Evolutionary conservation across 2,888 invertebrate genomes (phyloP).

Genomic region (Micoletzkya japonica): DNA sequence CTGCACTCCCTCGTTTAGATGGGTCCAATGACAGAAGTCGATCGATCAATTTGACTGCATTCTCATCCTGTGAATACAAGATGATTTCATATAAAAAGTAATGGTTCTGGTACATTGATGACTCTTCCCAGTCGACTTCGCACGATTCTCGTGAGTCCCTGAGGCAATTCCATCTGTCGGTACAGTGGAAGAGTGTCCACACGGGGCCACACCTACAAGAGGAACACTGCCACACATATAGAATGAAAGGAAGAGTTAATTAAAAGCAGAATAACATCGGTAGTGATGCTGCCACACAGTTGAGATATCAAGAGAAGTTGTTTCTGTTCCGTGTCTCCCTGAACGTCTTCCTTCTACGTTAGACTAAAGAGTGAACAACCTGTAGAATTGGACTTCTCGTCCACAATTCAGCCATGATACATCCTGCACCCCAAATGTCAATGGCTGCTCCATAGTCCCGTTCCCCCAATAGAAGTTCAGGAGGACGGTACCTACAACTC

Average conservation of each 20-base stretch:
- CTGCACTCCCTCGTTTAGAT: constrained; percentile 81
- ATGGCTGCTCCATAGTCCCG: constrained; percentile 95
- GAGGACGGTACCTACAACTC: constrained; percentile 69
- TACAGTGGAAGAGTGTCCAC: constrained; percentile 43
- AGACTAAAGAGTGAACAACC: too few relatives aligned
- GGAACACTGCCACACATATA: not conserved
- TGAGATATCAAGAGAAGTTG: constrained; percentile 92
- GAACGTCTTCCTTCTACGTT: constrained; percentile 12
- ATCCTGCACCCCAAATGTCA: constrained; percentile 89
- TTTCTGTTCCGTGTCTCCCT: constrained; percentile 92
- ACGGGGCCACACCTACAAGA: constrained; percentile 17
- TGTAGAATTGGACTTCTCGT: constrained; percentile 75
- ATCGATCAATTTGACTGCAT: constrained; percentile 87
- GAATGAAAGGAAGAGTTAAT: not conserved
- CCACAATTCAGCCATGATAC: constrained; percentile 99
- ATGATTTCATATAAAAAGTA: constrained; percentile 1
- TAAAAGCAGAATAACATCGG: not conserved
- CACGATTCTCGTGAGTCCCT: constrained; percentile 19
- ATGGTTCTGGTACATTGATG: constrained; percentile 8
- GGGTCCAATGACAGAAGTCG: constrained; percentile 89
- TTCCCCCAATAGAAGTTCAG: constrained; percentile 61
- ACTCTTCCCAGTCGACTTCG: constrained; percentile 6
- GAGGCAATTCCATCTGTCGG: constrained; percentile 32
- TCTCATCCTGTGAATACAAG: constrained; percentile 65
- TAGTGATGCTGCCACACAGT: constrained; percentile 85